A percentile compares a stretch with the other conserved stretches of the same genome.
Conservation (phyloP, 2,888 invertebrate species). For the Pachliopta kotzebuea region DNA sequence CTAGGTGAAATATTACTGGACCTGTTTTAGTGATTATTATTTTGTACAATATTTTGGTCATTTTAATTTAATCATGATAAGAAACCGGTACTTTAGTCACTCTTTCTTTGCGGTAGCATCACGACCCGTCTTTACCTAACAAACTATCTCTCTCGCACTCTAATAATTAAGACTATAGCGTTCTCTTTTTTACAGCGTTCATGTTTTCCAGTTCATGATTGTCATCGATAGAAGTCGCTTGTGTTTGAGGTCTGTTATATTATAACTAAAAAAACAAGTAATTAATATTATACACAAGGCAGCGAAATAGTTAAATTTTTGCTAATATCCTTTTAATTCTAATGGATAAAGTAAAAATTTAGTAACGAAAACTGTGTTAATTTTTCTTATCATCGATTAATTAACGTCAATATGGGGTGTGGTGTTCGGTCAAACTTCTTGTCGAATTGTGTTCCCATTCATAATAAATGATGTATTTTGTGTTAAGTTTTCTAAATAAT, state of each 20-base stretch:
- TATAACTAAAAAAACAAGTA: conserved; percentile 31
- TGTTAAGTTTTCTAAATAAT: conserved; percentile 5
- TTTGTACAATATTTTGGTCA: conserved; percentile 23
- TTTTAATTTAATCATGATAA: conserved; percentile 44
- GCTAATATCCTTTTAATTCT: conserved; percentile 15
- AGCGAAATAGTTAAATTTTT: conserved; percentile 10
- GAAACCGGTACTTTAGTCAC: conserved; percentile 52
- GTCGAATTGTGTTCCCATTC: conserved; percentile 24
- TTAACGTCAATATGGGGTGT: conserved; percentile 36
- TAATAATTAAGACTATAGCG: conserved; percentile 27
- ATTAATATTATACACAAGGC: conserved; percentile 21
- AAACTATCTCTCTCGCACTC: conserved; percentile 46
- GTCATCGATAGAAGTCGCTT: conserved; percentile 56
- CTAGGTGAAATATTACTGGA: neutral
- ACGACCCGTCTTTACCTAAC: conserved; percentile 43
- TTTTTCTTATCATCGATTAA: conserved; percentile 32
- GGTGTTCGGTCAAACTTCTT: conserved; percentile 44
- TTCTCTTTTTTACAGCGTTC: conserved; percentile 45
- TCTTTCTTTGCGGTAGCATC: conserved; percentile 35
- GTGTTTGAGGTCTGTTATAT: conserved; percentile 41
- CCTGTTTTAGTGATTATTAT: conserved; percentile 2
- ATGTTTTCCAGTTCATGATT: conserved; percentile 58
- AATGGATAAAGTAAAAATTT: neutral
- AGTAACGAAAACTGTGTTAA: neutral
- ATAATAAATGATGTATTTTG: conserved; percentile 1